Evolutionary conservation across 2,888 invertebrate species (phyloP).

Genomic region (Calameuta filiformis): DNA sequence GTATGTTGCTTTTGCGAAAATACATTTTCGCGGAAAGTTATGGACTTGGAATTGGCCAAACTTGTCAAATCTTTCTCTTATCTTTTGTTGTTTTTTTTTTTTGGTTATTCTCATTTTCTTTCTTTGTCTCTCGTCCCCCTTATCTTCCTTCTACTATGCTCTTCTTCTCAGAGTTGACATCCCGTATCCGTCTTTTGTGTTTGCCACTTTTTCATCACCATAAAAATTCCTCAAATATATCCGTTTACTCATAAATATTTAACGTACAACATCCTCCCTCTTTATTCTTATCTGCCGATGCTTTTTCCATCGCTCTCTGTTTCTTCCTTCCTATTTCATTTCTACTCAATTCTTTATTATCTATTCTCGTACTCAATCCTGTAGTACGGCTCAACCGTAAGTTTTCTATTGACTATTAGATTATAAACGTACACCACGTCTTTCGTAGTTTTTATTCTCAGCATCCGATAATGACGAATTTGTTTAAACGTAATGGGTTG

Average conservation of each 20-base stretch:
- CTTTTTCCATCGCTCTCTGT: slow-evolving; percentile 17
- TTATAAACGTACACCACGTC: not conserved
- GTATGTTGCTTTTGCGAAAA: too few relatives aligned
- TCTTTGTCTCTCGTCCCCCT: not conserved
- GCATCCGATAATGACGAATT: not conserved
- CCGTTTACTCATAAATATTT: slow-evolving; percentile 36
- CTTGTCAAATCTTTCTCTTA: too few relatives aligned
- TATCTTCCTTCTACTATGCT: not conserved
- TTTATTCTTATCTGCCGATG: too few relatives aligned
- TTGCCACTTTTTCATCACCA: slow-evolving; percentile 26
- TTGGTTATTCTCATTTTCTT: not conserved
- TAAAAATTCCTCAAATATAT: slow-evolving; percentile 29
- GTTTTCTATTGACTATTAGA: too few relatives aligned
- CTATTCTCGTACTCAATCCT: not conserved
- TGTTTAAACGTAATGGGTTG: not conserved
- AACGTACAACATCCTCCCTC: slow-evolving; percentile 17
- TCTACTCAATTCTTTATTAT: not conserved
- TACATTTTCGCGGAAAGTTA: too few relatives aligned
- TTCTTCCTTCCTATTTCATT: slow-evolving; percentile 10
- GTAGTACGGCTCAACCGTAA: too few relatives aligned
- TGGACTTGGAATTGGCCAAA: too few relatives aligned
- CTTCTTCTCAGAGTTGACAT: not conserved
- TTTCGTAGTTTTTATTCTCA: not conserved
- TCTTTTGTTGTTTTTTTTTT: not conserved
- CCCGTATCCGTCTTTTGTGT: slow-evolving; percentile 8